These are phyloP conservation scores for Hylia prasina DNA, from an alignment of 2,113 vertebrate species.

Conservation along the genomic window DNA sequence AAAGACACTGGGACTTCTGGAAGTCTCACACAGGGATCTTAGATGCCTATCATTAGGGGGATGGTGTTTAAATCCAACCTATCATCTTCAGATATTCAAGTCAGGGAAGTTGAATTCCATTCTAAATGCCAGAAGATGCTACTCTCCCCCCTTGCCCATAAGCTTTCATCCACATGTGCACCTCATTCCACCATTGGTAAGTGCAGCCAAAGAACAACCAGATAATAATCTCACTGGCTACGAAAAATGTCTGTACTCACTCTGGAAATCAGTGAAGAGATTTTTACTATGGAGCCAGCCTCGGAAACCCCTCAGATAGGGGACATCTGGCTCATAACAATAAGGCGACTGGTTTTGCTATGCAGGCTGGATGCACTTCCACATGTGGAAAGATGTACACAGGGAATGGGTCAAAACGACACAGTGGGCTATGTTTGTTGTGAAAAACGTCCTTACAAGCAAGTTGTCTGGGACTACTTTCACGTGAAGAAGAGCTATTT, in stretches of 20 bases:
- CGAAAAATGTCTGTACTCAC: neutral
- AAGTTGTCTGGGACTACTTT: neutral
- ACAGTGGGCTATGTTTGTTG: neutral
- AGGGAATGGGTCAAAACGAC: neutral
- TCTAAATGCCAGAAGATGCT: neutral
- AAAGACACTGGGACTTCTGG: neutral
- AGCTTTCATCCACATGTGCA: neutral
- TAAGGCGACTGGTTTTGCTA: neutral
- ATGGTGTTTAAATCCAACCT: neutral
- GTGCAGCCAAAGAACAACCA: neutral
- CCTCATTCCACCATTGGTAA: neutral
- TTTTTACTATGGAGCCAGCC: neutral
- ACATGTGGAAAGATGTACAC: rapidly evolving
- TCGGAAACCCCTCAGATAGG: neutral
- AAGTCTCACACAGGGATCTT: neutral
- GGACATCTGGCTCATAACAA: neutral
- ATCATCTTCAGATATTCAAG: neutral
- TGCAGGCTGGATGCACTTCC: neutral
- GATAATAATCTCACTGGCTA: neutral
- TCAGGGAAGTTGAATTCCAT: neutral
- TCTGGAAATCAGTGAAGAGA: neutral
- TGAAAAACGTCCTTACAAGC: neutral
- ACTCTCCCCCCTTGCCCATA: too few species aligned
- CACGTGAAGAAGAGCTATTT: neutral
- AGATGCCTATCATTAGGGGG: neutral